phyloP scores from a whole-genome alignment of 1,140 invertebrate genomes.

The Aphidius gifuensis region DNA sequence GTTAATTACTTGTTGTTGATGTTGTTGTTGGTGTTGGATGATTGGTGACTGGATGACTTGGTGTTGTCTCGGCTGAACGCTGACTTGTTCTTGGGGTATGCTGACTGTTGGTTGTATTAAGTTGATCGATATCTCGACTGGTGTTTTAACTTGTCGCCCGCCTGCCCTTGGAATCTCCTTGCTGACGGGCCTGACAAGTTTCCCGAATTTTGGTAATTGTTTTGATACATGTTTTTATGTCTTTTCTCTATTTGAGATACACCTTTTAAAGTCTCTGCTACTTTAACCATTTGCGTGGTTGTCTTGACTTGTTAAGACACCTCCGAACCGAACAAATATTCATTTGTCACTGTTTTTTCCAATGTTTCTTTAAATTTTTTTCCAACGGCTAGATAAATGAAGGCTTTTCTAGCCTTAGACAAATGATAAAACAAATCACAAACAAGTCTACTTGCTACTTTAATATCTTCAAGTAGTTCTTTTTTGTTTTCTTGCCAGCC shows the following conservation, averaged over 20 bases:
- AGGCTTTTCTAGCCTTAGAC: constrained; percentile 12
- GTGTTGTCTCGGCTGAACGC: neutral
- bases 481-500: constrained; percentile 1
- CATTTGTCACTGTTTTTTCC: constrained; percentile 6
- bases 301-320: constrained; percentile 15
- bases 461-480: constrained; percentile 1
- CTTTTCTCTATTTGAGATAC: neutral
- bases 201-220: constrained; percentile 19
- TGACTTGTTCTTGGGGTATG: constrained; percentile 15
- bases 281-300: constrained; percentile 10
- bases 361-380: constrained; percentile 13
- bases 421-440: constrained; percentile 2
- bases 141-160: constrained; percentile 16
- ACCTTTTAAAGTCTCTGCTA: neutral
- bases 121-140: constrained; percentile 11
- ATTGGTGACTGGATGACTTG: neutral
- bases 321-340: constrained; percentile 18
- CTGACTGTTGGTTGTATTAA: constrained; percentile 11
- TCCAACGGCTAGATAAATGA: constrained; percentile 10
- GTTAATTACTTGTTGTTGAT: neutral
- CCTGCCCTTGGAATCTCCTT: neutral
- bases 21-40: neutral
- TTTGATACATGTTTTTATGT: neutral
- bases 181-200: no score
- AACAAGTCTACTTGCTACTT: constrained; percentile 8